Conservation (phyloP, 2,797 vertebrate genomes). For the Megaceryle alcyon region DNA sequence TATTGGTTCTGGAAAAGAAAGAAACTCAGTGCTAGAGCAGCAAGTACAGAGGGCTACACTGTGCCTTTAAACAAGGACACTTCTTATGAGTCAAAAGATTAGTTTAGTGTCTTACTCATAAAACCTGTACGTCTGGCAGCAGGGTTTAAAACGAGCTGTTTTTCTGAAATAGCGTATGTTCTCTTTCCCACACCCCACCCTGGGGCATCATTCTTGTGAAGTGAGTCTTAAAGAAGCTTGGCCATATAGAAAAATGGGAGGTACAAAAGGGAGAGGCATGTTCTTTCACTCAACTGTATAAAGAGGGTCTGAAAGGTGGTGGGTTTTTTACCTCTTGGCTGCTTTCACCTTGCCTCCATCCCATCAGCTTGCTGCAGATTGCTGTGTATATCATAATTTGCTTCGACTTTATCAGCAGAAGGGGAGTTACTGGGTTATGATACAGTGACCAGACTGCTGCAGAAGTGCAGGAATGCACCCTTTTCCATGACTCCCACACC, state of each 20-base stretch:
- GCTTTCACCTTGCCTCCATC: not conserved
- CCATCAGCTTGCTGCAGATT: not conserved
- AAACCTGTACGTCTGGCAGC: constrained; percentile 62
- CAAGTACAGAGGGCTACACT: not conserved
- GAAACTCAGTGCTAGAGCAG: not conserved
- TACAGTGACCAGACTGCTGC: not conserved
- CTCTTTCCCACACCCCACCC: constrained; percentile 67
- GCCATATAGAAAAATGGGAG: constrained; percentile 47
- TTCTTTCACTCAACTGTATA: not conserved
- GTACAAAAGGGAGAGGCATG: constrained; percentile 40
- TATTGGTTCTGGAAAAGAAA: not conserved
- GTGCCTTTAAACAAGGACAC: constrained; percentile 30
- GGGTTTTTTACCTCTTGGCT: not conserved
- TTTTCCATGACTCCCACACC: not conserved
- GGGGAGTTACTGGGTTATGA: not conserved
- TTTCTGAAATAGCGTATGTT: constrained; percentile 54
- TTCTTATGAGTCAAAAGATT: constrained; percentile 58
- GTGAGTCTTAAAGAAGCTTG: constrained; percentile 68
- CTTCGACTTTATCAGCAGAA: not conserved
- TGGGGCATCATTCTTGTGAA: constrained; percentile 74
- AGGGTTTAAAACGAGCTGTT: constrained; percentile 61
- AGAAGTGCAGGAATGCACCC: not conserved
- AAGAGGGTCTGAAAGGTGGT: not conserved
- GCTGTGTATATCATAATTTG: not conserved
- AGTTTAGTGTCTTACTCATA: constrained; percentile 54